Evolutionary conservation across 2,113 vertebrate species (phyloP), one percentile per base, ranked within the genome.

Genomic region (Aegypius monachus): DNA sequence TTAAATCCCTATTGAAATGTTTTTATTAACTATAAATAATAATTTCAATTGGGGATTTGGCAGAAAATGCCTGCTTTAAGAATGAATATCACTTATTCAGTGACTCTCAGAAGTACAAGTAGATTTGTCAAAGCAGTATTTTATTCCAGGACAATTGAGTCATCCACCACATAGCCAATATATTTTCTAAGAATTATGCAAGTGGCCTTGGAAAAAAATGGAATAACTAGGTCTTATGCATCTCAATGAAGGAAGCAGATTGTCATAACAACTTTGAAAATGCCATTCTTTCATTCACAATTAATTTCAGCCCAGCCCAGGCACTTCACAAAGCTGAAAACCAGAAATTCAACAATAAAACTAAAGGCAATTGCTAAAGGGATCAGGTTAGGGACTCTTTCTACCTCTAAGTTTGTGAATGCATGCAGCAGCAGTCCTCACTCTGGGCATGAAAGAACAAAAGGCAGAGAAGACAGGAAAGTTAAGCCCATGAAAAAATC

Each of bases 261-360:
- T 97, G 88, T 96, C 95, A 97, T 92, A 97, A 97, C 94, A 96
- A 93, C 80, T 95, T 92, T 95, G 96, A 97, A 97, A 95, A 97
- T 95, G 82, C 68, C 90, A 95, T 93, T 97, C 92, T 95, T 97
- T 93, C 95, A 95, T 92, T 90, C 80, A 94, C 88, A 96, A 95
- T 93, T 96, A 95, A 93, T 93, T 95, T 95, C 90, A 95, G 77
- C 86, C 88, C 72, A 91, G 34, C 77, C 63, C 43, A 92, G 74
- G 38, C 48, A 77, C 79, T 96, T 92, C 55, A 80, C 48, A 75
- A 61, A 81, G 72, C 56, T 31, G 40, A 86, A 90, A 93, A 52
- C 5, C 43, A 78, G 65, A 86, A 94, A 88, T 93, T 71, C 65
- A 86, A 81, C 52, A 66, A 56, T 67, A 59, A 90, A 90, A 59